These are phyloP conservation scores for Achatina immaculata DNA, from an alignment of 1,140 invertebrate genomes.

Conservation along the genomic window DNA sequence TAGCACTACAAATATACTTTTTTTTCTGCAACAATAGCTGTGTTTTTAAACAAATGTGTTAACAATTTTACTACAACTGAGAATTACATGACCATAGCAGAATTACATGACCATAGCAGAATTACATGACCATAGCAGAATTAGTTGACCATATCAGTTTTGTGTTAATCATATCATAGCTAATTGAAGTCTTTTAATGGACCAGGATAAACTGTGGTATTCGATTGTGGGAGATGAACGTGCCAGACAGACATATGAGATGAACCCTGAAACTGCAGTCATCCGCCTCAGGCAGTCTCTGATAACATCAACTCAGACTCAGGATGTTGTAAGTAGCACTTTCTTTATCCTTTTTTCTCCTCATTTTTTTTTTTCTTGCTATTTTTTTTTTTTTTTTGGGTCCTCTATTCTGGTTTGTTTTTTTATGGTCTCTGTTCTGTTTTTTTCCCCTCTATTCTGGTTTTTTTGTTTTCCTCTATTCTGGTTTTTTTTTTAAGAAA, in stretches of 20 bases:
- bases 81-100: too few species aligned
- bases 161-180: too few species aligned
- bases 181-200: too few species aligned
- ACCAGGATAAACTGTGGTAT: not conserved
- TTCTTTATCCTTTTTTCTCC: not conserved
- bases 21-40: too few species aligned
- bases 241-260: constrained; percentile 19
- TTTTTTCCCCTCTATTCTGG: not conserved
- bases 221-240: constrained; percentile 11
- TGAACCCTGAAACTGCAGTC: constrained; percentile 37
- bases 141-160: too few species aligned
- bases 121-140: too few species aligned
- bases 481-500: too few species aligned
- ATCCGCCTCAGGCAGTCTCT: constrained; percentile 29
- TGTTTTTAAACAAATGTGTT: too few species aligned
- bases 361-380: not conserved
- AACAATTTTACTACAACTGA: too few species aligned
- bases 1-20: not conserved
- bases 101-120: too few species aligned
- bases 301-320: not conserved
- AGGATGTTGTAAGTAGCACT: constrained; percentile 15
- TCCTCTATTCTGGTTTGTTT: constrained; percentile 25
- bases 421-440: constrained; percentile 33
- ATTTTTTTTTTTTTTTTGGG: not conserved
- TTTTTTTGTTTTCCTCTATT: not conserved